Percentiles rank a stretch among this genome's conserved stretches.
Evolutionary conservation across 1,140 invertebrate species (phyloP).

Genomic region (Lordiphosa stackelbergi): DNA sequence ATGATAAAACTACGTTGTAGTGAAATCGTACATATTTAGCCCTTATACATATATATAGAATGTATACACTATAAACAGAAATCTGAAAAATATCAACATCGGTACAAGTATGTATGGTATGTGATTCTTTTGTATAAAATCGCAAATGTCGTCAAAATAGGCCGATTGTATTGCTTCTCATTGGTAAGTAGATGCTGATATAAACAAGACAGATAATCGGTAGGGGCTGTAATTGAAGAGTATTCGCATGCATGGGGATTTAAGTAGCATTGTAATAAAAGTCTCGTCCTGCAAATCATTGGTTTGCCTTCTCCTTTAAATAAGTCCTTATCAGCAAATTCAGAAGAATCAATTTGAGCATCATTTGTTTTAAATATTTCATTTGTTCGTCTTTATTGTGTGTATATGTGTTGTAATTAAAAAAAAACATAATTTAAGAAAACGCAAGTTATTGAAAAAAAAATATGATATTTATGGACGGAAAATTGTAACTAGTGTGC

Average conservation of each 20-base stretch:
- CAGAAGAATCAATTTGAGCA: constrained; percentile 54
- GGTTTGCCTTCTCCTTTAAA: constrained; percentile 13
- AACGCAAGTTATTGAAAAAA: not conserved
- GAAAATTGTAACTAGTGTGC: constrained; percentile 5
- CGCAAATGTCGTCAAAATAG: not conserved
- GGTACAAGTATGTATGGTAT: too few species aligned
- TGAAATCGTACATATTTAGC: not conserved
- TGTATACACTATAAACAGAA: too few species aligned
- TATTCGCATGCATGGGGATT: constrained; percentile 4
- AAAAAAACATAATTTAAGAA: constrained; percentile 5
- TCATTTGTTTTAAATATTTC: constrained; percentile 15
- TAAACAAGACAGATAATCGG: constrained; percentile 6
- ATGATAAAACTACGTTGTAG: constrained; percentile 19
- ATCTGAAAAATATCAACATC: too few species aligned
- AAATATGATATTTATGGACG: constrained; percentile 35
- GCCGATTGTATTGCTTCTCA: constrained; percentile 5
- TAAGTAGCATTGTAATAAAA: constrained; percentile 2
- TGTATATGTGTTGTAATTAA: constrained; percentile 4
- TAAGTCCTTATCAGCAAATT: constrained; percentile 33
- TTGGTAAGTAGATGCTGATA: not conserved
- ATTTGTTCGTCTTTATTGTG: constrained; percentile 7
- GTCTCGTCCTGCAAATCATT: not conserved
- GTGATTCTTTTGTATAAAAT: not conserved
- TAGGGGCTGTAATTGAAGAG: constrained; percentile 3
- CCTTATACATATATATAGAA: too few species aligned